Base-by-base conservation (phyloP, 2,797 vertebrate genomes). In the Melanogrammus aeglefinus region DNA sequence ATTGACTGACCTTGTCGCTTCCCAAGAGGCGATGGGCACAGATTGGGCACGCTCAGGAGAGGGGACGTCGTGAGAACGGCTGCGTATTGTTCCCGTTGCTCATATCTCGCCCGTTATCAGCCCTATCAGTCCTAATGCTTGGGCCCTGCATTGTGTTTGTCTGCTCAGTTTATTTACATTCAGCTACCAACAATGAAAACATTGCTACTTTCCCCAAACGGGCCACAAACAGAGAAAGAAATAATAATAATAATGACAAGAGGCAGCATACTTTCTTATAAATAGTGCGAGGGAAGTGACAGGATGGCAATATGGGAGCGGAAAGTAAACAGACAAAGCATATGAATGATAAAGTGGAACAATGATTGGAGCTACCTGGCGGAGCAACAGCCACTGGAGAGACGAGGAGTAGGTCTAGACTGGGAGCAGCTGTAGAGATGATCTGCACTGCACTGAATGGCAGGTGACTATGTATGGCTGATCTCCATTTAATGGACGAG, bases 151-250 rank as follows among this genome's bases (percentile, higher is more conserved):
- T 92, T 92, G 91, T 93, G 88, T 87, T 86, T 86, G 76, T 78
- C 90, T 76, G 89, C 91, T 90, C 80, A 84, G 88, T 93, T 93
- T 92, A 91, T 93, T 93, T 92, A 90, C 86, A 91, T 89, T 87
- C 87, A 83, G 88, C 78, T 66, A 57, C 82, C 79, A 90, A 93
- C 91, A 92, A 92, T 92, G 90, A 92, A 91, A 92, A 92, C 90
- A 91, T 79, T 77, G 84, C 86, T 86, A 91, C 86, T 85, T 83
- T 76, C 38, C 88, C 86, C 87, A 78, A 91, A 77, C 82, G 31
- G 72, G 83, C 83, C 86, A 87, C 91, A 92, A 91, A 92, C 88
- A 92, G 39, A 79, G 88, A 93, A 91, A 91, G 91, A 89, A 93
- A 92, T 93, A 93, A 92, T 92, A 93, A 93, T 92, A 89, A 92